Conservation (phyloP, 2,888 invertebrate genomes). For the Zygogramma bicolorata region DNA sequence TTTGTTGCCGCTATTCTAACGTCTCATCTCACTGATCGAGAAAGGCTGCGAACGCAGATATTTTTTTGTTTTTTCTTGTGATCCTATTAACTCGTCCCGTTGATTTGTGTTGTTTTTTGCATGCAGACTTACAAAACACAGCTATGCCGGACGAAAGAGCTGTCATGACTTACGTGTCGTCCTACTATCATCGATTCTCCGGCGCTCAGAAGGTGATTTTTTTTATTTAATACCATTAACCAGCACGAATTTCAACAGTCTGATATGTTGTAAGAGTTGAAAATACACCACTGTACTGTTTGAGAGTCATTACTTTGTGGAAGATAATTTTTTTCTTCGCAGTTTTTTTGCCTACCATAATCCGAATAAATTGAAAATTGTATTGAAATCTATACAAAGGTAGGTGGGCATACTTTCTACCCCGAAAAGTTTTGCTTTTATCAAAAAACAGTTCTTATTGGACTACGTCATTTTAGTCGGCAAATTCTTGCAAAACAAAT, state of each 20-base stretch:
- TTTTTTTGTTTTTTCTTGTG: slow-evolving; percentile 40
- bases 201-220: slow-evolving; percentile 97
- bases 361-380: too few species aligned
- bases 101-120: slow-evolving; percentile 52
- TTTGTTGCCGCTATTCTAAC: slow-evolving; percentile 8
- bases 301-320: not conserved
- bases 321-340: not conserved
- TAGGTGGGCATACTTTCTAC: too few species aligned
- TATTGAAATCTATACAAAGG: too few species aligned
- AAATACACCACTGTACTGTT: not conserved
- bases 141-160: slow-evolving; percentile 99
- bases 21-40: not conserved
- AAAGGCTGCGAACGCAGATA: not conserved
- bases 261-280: not conserved
- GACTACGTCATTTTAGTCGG: too few species aligned
- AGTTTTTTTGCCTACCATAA: too few species aligned
- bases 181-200: slow-evolving; percentile 99
- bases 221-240: slow-evolving; percentile 40
- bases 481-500: too few species aligned
- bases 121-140: slow-evolving; percentile 95
- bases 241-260: not conserved
- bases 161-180: slow-evolving; percentile 99
- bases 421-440: too few species aligned
- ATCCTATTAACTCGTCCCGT: slow-evolving; percentile 24
- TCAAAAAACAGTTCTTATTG: too few species aligned